Conservation (phyloP, 2,888 invertebrate species). For the Oscheius sp. region DNA sequence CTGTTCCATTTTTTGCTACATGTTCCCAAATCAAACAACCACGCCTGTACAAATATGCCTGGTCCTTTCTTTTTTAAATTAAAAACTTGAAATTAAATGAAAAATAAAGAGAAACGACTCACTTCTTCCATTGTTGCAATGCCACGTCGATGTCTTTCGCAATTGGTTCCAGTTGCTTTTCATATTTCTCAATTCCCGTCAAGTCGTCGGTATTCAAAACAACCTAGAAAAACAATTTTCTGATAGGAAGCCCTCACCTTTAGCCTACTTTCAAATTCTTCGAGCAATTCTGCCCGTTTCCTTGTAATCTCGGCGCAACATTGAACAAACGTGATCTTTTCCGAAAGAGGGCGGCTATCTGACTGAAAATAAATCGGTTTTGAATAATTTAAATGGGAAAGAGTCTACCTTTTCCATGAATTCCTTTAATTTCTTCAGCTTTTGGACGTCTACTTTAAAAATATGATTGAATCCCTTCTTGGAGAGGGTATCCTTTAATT, state of each 20-base stretch:
- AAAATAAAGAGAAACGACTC: background rate
- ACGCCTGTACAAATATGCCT: too few relatives aligned
- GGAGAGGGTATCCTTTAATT: constrained; percentile 12
- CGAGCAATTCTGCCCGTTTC: background rate
- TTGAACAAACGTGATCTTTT: constrained; percentile 21
- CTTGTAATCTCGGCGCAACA: constrained; percentile 3
- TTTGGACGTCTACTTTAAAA: constrained; percentile 8
- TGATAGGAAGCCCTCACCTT: background rate
- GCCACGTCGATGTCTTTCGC: constrained; percentile 4
- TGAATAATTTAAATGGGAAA: background rate
- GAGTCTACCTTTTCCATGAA: constrained; percentile 13
- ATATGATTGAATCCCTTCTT: constrained; percentile 23
- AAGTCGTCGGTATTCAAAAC: constrained; percentile 16
- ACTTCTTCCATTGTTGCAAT: background rate
- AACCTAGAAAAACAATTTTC: background rate
- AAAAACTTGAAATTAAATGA: too few relatives aligned
- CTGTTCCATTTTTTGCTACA: too few relatives aligned
- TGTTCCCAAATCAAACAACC: too few relatives aligned
- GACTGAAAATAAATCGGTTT: constrained; percentile 13
- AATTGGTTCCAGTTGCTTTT: background rate
- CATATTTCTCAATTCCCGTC: background rate
- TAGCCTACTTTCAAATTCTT: constrained; percentile 13
- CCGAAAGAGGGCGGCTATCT: constrained; percentile 20
- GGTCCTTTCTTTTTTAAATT: too few relatives aligned
- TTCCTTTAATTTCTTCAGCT: constrained; percentile 15